Conservation (phyloP, 2,797 vertebrate genomes). For the Coccyzus lansbergi region DNA sequence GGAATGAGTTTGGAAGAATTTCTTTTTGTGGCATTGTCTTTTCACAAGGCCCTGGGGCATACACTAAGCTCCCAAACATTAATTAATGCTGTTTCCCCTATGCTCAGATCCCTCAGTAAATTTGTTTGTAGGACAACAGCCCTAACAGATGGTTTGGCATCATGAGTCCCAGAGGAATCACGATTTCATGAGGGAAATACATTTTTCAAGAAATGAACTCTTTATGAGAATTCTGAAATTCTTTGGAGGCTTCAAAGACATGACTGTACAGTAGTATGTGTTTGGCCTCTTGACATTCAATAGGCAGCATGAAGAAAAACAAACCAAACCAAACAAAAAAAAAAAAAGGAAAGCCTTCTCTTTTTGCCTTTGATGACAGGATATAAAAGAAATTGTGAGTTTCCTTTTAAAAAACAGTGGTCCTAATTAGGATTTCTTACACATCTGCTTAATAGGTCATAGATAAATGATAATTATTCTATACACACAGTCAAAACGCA, state of each 20-base stretch:
- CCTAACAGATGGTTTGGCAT: background rate
- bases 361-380: background rate
- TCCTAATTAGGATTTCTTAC: conserved; percentile 35
- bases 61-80: background rate
- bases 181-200: background rate
- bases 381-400: background rate
- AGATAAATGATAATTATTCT: conserved; percentile 27
- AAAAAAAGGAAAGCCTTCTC: background rate
- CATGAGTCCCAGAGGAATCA: background rate
- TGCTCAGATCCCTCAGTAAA: background rate
- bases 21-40: background rate
- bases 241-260: conserved; percentile 25
- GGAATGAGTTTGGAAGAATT: background rate
- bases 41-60: background rate
- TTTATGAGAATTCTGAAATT: background rate
- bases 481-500: background rate
- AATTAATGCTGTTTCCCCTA: background rate
- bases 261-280: background rate
- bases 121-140: background rate
- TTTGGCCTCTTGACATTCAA: conserved; percentile 15
- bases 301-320: conserved; percentile 10
- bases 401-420: conserved; percentile 27
- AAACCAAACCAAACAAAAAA: conserved; percentile 16
- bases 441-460: background rate
- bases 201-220: background rate